phyloP scores from a whole-genome alignment of 2,888 invertebrate genomes.

The Parascotia fuliginaria region DNA sequence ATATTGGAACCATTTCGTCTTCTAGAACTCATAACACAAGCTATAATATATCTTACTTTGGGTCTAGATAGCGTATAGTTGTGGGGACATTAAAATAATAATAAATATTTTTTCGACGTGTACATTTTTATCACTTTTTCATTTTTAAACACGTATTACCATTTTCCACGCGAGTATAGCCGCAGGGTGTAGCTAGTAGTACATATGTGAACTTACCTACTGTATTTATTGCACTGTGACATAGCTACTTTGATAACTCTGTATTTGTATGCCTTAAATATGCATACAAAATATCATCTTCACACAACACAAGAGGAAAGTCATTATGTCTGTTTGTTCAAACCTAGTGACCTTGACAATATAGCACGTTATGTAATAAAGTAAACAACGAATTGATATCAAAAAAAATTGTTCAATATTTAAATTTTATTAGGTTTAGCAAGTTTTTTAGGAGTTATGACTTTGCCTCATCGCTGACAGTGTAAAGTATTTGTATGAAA shows the following conservation, averaged over 20 bases:
- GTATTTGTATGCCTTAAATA: constrained; percentile 55
- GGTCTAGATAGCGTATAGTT: no score
- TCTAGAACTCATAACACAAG: no score
- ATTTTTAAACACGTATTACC: no score
- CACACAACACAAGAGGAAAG: constrained; percentile 35
- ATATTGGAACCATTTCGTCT: no score
- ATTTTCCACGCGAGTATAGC: no score
- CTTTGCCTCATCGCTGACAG: no score
- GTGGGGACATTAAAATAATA: no score
- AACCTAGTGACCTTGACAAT: constrained; percentile 26
- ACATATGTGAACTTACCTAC: constrained; percentile 5
- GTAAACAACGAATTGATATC: neutral
- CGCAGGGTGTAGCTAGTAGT: neutral
- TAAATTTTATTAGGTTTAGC: neutral
- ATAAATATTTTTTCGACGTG: no score
- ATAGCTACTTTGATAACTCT: constrained; percentile 50
- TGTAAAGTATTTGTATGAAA: no score
- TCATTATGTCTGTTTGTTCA: constrained; percentile 37
- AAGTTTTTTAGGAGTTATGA: neutral
- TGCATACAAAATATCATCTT: constrained; percentile 57
- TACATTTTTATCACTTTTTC: no score
- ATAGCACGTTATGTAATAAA: neutral
- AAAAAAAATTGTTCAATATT: neutral
- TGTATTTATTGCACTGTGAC: constrained; percentile 27
- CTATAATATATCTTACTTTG: no score